Percentiles rank a stretch among this genome's conserved stretches.
phyloP scores from a whole-genome alignment of 2,113 vertebrate species.

The Toxotes chatareus region DNA sequence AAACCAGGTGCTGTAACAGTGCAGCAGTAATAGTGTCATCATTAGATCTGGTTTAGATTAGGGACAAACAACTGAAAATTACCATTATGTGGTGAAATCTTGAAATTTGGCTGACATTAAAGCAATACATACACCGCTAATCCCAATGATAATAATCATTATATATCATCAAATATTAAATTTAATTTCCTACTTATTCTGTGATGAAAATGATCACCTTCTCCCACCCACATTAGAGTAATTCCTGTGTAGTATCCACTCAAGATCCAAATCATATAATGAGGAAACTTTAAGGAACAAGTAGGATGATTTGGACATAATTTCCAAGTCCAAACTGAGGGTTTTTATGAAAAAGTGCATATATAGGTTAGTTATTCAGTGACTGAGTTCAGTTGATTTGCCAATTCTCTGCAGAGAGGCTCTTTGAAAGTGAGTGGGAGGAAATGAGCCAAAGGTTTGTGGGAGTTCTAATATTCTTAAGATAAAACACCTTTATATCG shows the following conservation, averaged over 20 bases:
- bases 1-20: neutral
- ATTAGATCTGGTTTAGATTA: neutral
- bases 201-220: too few relatives aligned
- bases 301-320: too few relatives aligned
- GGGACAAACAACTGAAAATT: neutral
- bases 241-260: neutral
- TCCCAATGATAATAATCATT: neutral
- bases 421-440: constrained; percentile 12
- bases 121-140: too few relatives aligned
- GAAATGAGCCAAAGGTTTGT: neutral
- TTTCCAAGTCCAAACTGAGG: too few relatives aligned
- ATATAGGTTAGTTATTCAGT: neutral
- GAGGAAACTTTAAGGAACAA: too few relatives aligned
- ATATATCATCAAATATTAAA: neutral
- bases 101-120: neutral
- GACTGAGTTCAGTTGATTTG: constrained; percentile 3
- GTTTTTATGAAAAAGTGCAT: neutral
- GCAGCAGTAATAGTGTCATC: neutral
- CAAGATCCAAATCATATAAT: too few relatives aligned
- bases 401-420: constrained; percentile 3
- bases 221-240: neutral
- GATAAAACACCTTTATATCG: neutral
- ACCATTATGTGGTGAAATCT: neutral
- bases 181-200: neutral
- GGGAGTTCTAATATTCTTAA: neutral